A percentile compares a stretch with the other conserved stretches of the same genome.
Evolutionary conservation across 2,888 invertebrate species (phyloP).

Genomic region (Tanypteryx hageni): DNA sequence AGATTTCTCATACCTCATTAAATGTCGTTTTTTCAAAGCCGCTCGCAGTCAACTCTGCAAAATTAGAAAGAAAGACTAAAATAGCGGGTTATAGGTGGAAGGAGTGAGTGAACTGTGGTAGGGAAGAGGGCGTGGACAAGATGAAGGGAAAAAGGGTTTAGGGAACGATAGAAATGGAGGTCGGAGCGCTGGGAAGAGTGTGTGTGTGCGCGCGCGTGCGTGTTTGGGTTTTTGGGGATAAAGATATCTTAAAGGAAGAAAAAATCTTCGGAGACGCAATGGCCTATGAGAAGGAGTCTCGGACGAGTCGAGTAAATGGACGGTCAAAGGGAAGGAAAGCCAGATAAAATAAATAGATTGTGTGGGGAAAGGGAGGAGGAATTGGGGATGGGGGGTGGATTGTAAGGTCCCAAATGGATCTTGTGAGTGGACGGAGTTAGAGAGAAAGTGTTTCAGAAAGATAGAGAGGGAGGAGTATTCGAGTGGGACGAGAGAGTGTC

Average conservation of each 20-base stretch:
- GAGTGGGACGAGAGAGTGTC: too few relatives aligned
- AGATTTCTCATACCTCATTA: conserved; percentile 37
- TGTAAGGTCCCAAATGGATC: too few relatives aligned
- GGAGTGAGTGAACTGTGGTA: too few relatives aligned
- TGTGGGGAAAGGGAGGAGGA: background rate
- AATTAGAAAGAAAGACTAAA: too few relatives aligned
- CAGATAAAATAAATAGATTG: background rate
- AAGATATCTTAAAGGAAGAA: background rate
- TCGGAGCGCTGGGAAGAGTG: background rate
- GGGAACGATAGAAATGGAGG: background rate
- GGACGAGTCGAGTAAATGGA: background rate
- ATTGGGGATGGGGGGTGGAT: background rate
- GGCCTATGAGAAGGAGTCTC: background rate
- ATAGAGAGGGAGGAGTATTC: too few relatives aligned
- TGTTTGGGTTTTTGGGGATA: background rate
- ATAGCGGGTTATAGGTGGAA: too few relatives aligned
- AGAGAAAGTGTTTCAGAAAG: background rate
- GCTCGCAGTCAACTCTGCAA: background rate
- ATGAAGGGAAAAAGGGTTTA: background rate
- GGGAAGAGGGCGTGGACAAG: too few relatives aligned
- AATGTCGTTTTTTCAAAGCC: conserved; percentile 43
- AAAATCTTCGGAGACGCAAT: background rate
- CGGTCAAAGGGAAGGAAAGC: background rate
- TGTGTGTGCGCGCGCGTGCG: background rate
- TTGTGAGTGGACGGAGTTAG: too few relatives aligned